These are phyloP conservation scores for Poeciliopsis paucimaculata DNA, from an alignment of 2,797 vertebrate genomes.

Conservation along the genomic window DNA sequence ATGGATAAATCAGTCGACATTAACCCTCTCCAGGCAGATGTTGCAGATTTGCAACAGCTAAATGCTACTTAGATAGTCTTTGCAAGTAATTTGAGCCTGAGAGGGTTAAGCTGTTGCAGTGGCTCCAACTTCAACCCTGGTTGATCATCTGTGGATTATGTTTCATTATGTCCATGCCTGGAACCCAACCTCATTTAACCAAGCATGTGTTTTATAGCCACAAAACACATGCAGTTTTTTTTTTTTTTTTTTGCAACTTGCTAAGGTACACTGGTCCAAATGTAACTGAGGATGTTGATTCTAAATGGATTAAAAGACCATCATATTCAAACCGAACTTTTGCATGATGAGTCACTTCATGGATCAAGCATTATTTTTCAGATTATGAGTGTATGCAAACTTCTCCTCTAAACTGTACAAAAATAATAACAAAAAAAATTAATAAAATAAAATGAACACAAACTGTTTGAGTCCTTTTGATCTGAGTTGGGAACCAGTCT, in stretches of 20 bases:
- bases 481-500: slow-evolving; percentile 89
- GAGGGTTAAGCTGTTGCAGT: neutral
- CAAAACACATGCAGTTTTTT: neutral
- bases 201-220: neutral
- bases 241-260: neutral
- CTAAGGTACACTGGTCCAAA: neutral
- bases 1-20: neutral
- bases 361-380: neutral
- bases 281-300: neutral
- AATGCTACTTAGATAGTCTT: too few relatives aligned
- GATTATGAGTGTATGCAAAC: neutral
- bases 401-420: neutral
- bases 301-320: neutral
- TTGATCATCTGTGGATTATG: neutral
- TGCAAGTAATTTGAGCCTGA: too few relatives aligned
- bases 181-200: neutral
- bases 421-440: too few relatives aligned
- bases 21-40: too few relatives aligned
- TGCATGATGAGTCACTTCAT: neutral
- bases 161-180: neutral
- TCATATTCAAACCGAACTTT: neutral
- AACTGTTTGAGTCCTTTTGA: slow-evolving; percentile 91
- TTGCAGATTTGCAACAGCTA: too few relatives aligned
- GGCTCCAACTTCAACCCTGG: neutral
- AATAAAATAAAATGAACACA: slow-evolving; percentile 38